phyloP scores from a whole-genome alignment of 2,888 invertebrate species.

The Ctena decussata region DNA sequence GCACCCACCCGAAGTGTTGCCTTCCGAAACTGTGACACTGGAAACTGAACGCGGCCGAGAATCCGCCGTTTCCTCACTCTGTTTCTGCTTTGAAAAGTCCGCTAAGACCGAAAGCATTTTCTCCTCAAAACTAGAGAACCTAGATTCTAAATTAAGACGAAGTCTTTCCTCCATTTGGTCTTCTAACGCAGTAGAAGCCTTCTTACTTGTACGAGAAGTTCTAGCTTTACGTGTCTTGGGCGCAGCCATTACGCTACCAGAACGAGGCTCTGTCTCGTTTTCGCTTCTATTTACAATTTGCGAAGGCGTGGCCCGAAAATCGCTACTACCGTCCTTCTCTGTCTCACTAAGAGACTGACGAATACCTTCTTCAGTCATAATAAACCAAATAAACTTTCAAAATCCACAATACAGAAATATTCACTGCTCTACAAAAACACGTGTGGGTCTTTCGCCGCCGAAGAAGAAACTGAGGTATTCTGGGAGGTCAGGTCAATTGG shows the following conservation, averaged over 20 bases:
- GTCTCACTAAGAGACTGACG: neutral
- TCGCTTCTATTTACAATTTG: neutral
- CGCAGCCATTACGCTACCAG: neutral
- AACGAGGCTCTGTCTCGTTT: neutral
- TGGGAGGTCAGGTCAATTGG: neutral
- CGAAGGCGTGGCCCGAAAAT: neutral
- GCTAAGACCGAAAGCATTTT: neutral
- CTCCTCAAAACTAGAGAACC: neutral
- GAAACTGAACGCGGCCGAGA: neutral
- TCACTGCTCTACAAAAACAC: neutral
- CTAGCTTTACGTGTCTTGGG: neutral
- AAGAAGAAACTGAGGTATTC: neutral
- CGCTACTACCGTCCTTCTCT: neutral
- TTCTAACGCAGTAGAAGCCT: neutral
- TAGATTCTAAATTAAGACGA: neutral
- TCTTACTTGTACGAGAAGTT: neutral
- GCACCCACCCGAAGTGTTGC: conserved; percentile 7
- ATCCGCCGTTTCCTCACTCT: neutral
- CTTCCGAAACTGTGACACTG: neutral
- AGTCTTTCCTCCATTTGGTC: neutral
- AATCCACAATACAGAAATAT: neutral
- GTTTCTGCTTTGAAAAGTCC: neutral
- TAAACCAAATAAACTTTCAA: neutral
- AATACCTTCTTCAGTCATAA: neutral
- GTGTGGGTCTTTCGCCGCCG: neutral